Percentiles rank a stretch among this genome's conserved stretches.
These are phyloP conservation scores for Shargacucullia verbasci DNA, from an alignment of 2,888 invertebrate species.

Conservation along the genomic window DNA sequence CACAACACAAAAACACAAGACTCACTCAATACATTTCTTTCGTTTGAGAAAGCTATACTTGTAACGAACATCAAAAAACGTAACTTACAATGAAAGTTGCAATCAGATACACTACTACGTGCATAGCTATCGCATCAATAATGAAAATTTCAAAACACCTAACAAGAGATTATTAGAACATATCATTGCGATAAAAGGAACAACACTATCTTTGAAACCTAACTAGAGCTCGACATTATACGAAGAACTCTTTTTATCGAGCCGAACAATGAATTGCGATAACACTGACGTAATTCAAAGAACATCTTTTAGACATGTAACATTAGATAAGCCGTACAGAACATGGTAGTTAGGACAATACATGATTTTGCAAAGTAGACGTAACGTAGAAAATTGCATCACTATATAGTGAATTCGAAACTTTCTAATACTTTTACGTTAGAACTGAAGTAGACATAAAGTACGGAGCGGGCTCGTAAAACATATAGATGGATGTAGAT, in stretches of 20 bases:
- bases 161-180: constrained; percentile 37
- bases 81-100: constrained; percentile 3
- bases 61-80: background rate
- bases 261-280: constrained; percentile 45
- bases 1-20: background rate
- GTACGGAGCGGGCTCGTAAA: constrained; percentile 15
- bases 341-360: constrained; percentile 35
- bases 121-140: constrained; percentile 11
- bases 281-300: constrained; percentile 43
- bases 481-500: background rate
- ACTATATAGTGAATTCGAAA: constrained; percentile 14
- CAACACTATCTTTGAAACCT: constrained; percentile 32
- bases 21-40: background rate
- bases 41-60: no score
- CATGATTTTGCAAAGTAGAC: constrained; percentile 41
- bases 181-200: constrained; percentile 25
- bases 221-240: constrained; percentile 21
- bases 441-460: background rate
- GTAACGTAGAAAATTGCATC: constrained; percentile 31
- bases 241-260: constrained; percentile 25
- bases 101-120: constrained; percentile 7
- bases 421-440: constrained; percentile 31
- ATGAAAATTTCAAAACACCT: constrained; percentile 17
- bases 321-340: constrained; percentile 32
- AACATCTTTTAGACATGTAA: constrained; percentile 37